These are phyloP conservation scores for Phoenicopterus ruber DNA, from an alignment of 2,113 vertebrate species.

Conservation along the genomic window DNA sequence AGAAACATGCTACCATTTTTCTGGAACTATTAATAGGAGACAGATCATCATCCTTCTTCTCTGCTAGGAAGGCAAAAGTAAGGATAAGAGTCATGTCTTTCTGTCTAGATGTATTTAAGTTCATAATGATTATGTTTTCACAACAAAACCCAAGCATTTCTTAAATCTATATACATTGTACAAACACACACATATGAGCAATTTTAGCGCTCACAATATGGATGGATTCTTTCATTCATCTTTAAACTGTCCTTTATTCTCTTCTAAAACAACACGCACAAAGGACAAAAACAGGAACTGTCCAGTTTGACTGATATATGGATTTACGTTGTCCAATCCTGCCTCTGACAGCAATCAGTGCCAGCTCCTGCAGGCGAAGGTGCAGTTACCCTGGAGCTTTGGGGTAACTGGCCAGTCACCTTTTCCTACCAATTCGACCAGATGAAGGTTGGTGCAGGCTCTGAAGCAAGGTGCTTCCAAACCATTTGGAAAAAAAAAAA, in stretches of 20 bases:
- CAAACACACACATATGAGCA: background rate
- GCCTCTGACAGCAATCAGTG: background rate
- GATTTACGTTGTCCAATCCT: background rate
- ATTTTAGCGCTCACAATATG: background rate
- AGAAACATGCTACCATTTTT: constrained; percentile 21
- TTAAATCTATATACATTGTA: background rate
- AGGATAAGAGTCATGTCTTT: background rate
- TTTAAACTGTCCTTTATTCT: background rate
- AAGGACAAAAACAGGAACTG: background rate
- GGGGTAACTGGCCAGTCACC: background rate
- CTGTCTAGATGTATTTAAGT: background rate
- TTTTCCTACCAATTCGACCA: background rate
- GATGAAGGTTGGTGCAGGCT: background rate
- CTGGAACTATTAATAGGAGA: background rate
- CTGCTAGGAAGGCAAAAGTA: background rate
- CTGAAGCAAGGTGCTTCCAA: background rate
- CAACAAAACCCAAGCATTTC: background rate
- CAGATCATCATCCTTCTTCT: background rate
- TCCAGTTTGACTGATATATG: background rate
- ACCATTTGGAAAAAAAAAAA: background rate
- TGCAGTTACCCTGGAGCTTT: background rate
- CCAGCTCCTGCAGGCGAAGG: background rate
- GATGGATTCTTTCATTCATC: background rate
- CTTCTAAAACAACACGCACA: background rate
- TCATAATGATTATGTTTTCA: background rate